phyloP scores from a whole-genome alignment of 1,140 invertebrate species.

The Nephila pilipes region DNA sequence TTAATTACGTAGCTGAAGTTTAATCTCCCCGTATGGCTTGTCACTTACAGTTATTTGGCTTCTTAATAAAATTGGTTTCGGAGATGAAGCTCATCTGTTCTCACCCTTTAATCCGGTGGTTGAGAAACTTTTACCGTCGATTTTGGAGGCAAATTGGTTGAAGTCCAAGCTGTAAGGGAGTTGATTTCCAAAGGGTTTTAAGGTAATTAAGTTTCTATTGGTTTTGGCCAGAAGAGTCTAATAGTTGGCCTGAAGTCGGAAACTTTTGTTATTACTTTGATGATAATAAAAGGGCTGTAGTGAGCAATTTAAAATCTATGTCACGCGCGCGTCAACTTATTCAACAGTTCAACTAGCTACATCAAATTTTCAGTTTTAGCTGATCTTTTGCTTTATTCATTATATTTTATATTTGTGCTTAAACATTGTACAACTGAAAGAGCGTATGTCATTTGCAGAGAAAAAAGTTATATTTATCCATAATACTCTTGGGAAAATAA shows the following conservation, averaged over 20 bases:
- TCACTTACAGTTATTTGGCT: neutral
- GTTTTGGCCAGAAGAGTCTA: neutral
- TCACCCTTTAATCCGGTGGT: neutral
- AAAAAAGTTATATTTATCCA: too few species aligned
- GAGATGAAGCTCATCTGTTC: neutral
- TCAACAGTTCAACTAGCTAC: too few species aligned
- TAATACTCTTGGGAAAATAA: too few species aligned
- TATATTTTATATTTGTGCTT: too few species aligned
- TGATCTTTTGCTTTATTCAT: too few species aligned
- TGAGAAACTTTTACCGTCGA: neutral
- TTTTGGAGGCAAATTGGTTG: neutral
- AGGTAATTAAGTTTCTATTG: neutral
- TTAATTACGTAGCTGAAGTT: conserved; percentile 1
- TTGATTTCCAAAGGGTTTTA: neutral
- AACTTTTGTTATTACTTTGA: neutral
- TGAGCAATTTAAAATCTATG: too few species aligned
- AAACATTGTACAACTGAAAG: too few species aligned
- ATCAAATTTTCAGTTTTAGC: too few species aligned
- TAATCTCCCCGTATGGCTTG: neutral
- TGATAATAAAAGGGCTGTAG: neutral
- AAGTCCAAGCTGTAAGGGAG: neutral
- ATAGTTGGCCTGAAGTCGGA: too few species aligned
- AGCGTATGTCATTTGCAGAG: too few species aligned
- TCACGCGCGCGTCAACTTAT: too few species aligned
- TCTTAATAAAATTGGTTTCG: neutral